A percentile compares a stretch with the other conserved stretches of the same genome.
phyloP scores from a whole-genome alignment of 2,888 invertebrate genomes.

The Apamea sordens region DNA sequence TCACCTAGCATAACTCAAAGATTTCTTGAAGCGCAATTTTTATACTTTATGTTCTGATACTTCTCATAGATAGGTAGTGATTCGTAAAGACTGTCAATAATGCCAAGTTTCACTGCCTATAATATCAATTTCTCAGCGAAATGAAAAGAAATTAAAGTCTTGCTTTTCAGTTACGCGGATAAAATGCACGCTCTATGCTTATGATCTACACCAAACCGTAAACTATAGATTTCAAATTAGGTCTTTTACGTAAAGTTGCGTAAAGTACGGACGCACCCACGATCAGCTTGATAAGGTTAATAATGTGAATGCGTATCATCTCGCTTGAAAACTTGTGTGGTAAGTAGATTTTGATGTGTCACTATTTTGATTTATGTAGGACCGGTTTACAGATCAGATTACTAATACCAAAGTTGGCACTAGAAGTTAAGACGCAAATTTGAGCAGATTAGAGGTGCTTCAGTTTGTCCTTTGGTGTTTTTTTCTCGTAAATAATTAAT shows the following conservation, averaged over 20 bases:
- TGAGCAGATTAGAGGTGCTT: not conserved
- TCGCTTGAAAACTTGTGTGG: constrained; percentile 17
- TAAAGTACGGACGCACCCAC: constrained; percentile 46
- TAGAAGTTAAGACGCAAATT: not conserved
- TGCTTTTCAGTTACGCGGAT: fast-evolving
- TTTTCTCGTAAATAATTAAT: not conserved
- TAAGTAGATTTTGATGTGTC: constrained; percentile 21
- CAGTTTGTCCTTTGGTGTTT: not conserved
- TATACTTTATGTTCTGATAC: not conserved
- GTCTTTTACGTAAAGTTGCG: constrained; percentile 35
- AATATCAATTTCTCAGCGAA: not conserved
- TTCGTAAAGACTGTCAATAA: not conserved
- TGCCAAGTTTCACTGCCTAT: too few species aligned
- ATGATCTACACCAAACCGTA: not conserved
- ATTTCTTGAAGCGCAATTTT: too few species aligned
- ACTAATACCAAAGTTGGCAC: not conserved
- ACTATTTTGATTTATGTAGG: not conserved
- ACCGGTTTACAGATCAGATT: not conserved
- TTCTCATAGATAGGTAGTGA: not conserved
- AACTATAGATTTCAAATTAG: constrained; percentile 38
- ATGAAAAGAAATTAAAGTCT: not conserved
- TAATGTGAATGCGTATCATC: constrained; percentile 28
- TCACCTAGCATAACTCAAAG: not conserved
- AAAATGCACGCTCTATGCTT: not conserved
- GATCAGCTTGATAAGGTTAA: constrained; percentile 24